A percentile compares a stretch with the other conserved stretches of the same genome.
Evolutionary conservation across 2,888 invertebrate genomes (phyloP).

Genomic region (Drosophila meridionalis): DNA sequence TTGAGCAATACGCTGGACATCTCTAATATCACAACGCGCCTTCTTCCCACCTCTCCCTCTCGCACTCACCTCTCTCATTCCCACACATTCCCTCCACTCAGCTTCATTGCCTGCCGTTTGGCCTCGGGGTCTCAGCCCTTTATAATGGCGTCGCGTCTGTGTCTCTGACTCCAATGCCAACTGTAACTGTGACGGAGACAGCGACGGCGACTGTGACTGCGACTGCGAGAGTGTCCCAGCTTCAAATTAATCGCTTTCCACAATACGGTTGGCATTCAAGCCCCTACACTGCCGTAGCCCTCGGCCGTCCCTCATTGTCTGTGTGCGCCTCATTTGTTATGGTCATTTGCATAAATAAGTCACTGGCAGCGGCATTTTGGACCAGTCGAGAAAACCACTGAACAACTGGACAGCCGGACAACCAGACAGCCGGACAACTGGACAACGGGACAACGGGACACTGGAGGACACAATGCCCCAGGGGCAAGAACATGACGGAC

Average conservation of each 20-base stretch:
- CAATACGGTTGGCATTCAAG: constrained; percentile 61
- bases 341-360: constrained; percentile 81
- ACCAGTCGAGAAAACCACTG: constrained; percentile 38
- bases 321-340: constrained; percentile 77
- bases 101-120: constrained; percentile 13
- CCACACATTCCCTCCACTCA: not conserved
- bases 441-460: constrained; percentile 13
- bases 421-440: not conserved
- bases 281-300: not conserved
- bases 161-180: constrained; percentile 19
- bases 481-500: not conserved
- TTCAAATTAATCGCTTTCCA: constrained; percentile 76
- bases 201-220: not conserved
- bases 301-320: constrained; percentile 11
- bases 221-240: constrained; percentile 29
- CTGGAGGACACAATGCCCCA: not conserved
- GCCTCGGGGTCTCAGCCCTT: constrained; percentile 39
- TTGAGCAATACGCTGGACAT: constrained; percentile 68
- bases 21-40: constrained; percentile 18
- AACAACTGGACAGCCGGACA: constrained; percentile 13
- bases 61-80: not conserved
- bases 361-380: constrained; percentile 67
- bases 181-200: constrained; percentile 11
- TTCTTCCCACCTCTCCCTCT: not conserved
- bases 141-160: constrained; percentile 40